phyloP scores from a whole-genome alignment of 1,140 invertebrate genomes.

The Adoxophyes honmai region DNA sequence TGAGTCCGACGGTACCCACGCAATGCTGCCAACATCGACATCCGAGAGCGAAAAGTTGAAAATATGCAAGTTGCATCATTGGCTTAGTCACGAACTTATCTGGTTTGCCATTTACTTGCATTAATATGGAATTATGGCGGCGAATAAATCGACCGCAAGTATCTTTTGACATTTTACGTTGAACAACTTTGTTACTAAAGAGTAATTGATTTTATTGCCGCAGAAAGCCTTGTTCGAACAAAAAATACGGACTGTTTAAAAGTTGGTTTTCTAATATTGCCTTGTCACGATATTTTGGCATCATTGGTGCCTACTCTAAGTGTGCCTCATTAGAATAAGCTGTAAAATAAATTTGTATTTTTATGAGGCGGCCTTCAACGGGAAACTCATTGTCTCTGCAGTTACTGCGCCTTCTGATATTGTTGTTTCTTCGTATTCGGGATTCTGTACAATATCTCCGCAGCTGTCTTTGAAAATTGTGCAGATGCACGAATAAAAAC shows the following conservation, averaged over 20 bases:
- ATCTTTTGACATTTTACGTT: slow-evolving; percentile 24
- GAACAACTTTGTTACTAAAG: slow-evolving; percentile 1
- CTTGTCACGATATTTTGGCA: slow-evolving; percentile 2
- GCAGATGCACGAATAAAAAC: too few species aligned
- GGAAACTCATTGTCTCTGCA: too few species aligned
- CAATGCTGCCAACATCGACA: neutral
- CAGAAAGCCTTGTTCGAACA: neutral
- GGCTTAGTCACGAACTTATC: slow-evolving; percentile 47
- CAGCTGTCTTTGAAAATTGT: too few species aligned
- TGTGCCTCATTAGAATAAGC: neutral
- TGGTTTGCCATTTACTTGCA: slow-evolving; percentile 43
- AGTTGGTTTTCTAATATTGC: neutral
- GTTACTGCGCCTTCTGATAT: too few species aligned
- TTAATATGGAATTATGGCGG: slow-evolving; percentile 49
- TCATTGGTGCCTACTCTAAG: neutral
- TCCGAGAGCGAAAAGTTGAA: slow-evolving; percentile 18
- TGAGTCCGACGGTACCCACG: neutral
- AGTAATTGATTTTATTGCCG: neutral
- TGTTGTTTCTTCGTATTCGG: too few species aligned
- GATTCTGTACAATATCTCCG: too few species aligned
- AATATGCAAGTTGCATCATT: slow-evolving; percentile 38
- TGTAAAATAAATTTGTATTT: neutral
- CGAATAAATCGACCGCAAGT: slow-evolving; percentile 39
- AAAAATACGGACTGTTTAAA: neutral
- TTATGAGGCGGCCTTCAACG: neutral